Base-by-base conservation (phyloP, 2,888 invertebrate genomes). In the Empis stercorea region DNA sequence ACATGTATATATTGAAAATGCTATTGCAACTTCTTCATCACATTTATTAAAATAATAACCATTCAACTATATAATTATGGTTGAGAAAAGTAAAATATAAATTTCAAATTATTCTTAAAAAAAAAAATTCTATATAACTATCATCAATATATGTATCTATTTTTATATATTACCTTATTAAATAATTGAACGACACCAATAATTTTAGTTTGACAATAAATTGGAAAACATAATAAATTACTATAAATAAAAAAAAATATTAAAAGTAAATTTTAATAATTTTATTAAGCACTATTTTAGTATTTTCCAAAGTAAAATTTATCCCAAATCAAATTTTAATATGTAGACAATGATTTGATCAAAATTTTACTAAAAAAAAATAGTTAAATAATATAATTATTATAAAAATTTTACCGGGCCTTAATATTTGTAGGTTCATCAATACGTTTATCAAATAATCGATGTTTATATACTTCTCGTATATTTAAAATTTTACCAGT, bases 171-270 rank as follows among this genome's bases (percentile, higher is more conserved):
- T 13, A 70, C 53, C 55, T 87, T 88, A 68, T 88, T 88, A 61
- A 85, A 81, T 45, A 87, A 66, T 64, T 84, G 81, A 2, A 84
- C 84, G 10, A 87, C 85, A 9, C 87, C 88, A 34, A 74, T 70
- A 36, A 77, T 75, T 2, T 74, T 75, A 1, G 71, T 65, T 57
- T 83, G 81, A 60, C 87, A 84, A 51, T 82, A 78, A 53, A 92
- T 86, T 2, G 92, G 91, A 62, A 91, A 87, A 64, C 87, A 87
- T 15, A 92, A 72, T 52, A 91, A 80, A 60, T 83, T 83, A 62
- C 85, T 81, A 34, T n/a, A n/a, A n/a, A 32, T n/a, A 16, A 11
- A 17, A 37, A 11, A n/a, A 37, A 15, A 23, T 14, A 34, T 32
- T 13, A 1, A n/a, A n/a, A n/a, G n/a, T n/a, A n/a, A n/a, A n/a